Evolutionary conservation across 1,140 invertebrate species (phyloP).

Genomic region (Heliconius hermathena): DNA sequence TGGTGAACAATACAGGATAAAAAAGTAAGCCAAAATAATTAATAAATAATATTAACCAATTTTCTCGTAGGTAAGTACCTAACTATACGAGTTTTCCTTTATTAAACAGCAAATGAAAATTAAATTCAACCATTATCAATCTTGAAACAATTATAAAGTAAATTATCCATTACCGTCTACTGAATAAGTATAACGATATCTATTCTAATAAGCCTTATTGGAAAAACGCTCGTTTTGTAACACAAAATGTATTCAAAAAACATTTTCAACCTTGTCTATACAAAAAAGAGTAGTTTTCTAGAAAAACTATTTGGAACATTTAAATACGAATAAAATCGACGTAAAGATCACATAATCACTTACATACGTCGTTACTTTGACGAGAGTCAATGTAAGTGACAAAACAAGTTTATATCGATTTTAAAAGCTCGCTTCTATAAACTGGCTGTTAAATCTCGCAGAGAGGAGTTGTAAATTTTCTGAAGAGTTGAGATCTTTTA

Average conservation of each 20-base stretch:
- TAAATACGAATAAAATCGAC: conserved; percentile 41
- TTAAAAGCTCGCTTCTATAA: conserved; percentile 76
- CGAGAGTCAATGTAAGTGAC: conserved; percentile 55
- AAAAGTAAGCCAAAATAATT: conserved; percentile 12
- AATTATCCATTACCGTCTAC: neutral
- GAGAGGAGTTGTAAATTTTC: conserved; percentile 76
- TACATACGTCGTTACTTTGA: conserved; percentile 47
- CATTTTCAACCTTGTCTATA: neutral
- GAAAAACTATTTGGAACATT: conserved; percentile 24
- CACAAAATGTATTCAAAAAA: neutral
- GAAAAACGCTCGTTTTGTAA: neutral
- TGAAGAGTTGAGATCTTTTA: conserved; percentile 68
- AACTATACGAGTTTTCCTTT: neutral
- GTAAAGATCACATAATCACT: conserved; percentile 30
- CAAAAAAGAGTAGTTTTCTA: neutral
- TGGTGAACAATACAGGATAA: neutral
- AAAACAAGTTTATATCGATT: conserved; percentile 69
- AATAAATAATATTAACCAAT: neutral
- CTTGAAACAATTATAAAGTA: neutral
- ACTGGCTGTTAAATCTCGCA: conserved; percentile 77
- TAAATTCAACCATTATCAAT: neutral
- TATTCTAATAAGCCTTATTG: neutral
- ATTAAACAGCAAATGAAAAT: neutral
- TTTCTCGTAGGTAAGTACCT: neutral
- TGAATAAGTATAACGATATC: neutral